Evolutionary conservation across 2,797 vertebrate species (phyloP).

Genomic region (Clarias laeviceps): DNA sequence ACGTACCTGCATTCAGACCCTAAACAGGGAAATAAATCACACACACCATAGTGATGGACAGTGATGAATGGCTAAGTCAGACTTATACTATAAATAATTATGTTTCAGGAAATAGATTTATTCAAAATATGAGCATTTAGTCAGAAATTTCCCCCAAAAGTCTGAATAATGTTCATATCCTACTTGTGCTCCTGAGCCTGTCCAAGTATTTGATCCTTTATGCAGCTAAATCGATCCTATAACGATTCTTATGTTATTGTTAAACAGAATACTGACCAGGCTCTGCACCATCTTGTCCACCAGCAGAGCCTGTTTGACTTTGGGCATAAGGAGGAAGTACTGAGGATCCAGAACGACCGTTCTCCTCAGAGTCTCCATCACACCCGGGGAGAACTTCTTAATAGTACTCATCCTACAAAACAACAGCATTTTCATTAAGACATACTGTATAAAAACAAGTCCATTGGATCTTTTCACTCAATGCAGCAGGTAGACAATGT

Average conservation of each 20-base stretch:
- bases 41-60: not conserved
- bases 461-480: not conserved
- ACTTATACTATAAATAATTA: too few species aligned
- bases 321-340: constrained; percentile 71
- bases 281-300: constrained; percentile 77
- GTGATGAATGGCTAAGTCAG: not conserved
- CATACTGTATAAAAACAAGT: not conserved
- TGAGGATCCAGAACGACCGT: constrained; percentile 66
- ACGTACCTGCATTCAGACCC: constrained; percentile 72
- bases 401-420: constrained; percentile 72
- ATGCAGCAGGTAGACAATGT: not conserved
- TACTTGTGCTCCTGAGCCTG: not conserved
- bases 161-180: not conserved
- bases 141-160: not conserved
- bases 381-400: constrained; percentile 70
- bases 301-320: constrained; percentile 72
- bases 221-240: too few species aligned
- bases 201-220: not conserved
- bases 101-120: not conserved
- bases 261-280: constrained; percentile 66
- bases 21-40: constrained; percentile 46
- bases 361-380: constrained; percentile 71
- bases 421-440: constrained; percentile 13
- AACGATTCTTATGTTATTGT: not conserved
- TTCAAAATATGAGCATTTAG: not conserved